Conservation (phyloP, 2,888 invertebrate genomes). For the Pilophorus perplexus region DNA sequence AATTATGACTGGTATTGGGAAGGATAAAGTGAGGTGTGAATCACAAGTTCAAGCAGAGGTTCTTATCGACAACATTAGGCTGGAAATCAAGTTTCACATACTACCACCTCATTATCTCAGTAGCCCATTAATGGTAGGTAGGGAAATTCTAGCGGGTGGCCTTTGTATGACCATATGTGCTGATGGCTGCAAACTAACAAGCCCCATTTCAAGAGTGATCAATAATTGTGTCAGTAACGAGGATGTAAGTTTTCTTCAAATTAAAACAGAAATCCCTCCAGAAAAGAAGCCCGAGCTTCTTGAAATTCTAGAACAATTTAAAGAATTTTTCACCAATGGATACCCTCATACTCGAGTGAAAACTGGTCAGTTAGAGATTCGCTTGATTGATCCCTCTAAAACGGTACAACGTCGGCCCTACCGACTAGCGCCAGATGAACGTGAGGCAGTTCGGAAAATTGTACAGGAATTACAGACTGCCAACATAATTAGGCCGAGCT, state of each 20-base stretch:
- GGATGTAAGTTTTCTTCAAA: background rate
- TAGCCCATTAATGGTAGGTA: background rate
- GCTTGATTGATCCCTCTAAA: background rate
- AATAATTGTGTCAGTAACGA: background rate
- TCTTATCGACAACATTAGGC: background rate
- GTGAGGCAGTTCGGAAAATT: background rate
- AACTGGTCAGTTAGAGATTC: background rate
- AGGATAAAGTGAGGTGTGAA: background rate
- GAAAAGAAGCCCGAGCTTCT: background rate
- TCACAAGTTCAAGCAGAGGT: background rate
- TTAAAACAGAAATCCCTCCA: background rate
- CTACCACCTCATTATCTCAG: background rate
- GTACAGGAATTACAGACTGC: background rate
- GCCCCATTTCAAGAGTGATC: background rate
- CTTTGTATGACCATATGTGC: background rate
- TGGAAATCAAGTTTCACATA: background rate
- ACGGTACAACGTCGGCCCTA: background rate
- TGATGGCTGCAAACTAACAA: background rate
- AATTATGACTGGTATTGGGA: background rate
- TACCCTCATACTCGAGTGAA: background rate
- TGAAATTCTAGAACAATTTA: background rate
- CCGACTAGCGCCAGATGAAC: background rate
- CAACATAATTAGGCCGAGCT: background rate
- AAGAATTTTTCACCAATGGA: background rate
- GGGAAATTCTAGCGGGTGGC: background rate